Evolutionary conservation across 2,888 invertebrate genomes (phyloP).

Genomic region (Anodontia alba): DNA sequence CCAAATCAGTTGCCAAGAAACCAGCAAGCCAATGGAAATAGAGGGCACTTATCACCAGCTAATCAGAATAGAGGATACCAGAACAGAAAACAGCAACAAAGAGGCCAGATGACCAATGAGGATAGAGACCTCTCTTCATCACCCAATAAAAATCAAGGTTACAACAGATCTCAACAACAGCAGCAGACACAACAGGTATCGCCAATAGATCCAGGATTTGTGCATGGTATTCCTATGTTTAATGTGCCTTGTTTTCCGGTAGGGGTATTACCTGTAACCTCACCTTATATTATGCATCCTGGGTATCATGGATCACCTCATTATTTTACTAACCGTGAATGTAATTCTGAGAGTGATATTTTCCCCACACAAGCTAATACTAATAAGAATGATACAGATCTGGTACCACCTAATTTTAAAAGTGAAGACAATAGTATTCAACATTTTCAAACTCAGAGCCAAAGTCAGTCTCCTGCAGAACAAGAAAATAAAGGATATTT

Average conservation of each 20-base stretch:
- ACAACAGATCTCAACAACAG: constrained; percentile 16
- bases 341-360: background rate
- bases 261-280: background rate
- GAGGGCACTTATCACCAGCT: constrained; percentile 27
- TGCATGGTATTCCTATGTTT: background rate
- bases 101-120: constrained; percentile 21
- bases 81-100: constrained; percentile 1
- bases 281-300: background rate
- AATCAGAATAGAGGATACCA: constrained; percentile 25
- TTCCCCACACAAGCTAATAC: background rate
- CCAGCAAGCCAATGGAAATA: constrained; percentile 29
- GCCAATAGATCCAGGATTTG: background rate
- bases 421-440: background rate
- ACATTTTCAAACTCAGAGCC: background rate
- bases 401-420: too few relatives aligned
- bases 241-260: background rate
- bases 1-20: constrained; percentile 7
- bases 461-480: background rate
- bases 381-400: background rate
- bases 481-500: background rate
- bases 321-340: background rate
- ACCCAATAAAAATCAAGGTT: constrained; percentile 27
- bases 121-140: constrained; percentile 28
- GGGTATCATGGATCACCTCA: background rate
- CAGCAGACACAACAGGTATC: background rate